phyloP scores from a whole-genome alignment of 2,113 vertebrate genomes.

The Scolopax mira region DNA sequence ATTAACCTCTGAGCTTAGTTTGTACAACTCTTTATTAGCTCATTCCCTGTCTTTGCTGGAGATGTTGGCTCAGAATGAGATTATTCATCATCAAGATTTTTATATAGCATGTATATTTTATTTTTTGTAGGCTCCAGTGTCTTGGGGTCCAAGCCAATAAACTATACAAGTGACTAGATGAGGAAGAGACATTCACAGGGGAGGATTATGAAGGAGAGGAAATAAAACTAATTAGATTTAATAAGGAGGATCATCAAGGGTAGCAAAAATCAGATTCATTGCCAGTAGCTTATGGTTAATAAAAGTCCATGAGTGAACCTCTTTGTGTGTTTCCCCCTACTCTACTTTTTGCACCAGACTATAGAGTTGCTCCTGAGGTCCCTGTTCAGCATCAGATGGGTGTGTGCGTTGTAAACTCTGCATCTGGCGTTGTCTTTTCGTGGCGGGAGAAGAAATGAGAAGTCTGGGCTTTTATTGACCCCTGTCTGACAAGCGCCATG shows the following conservation, averaged over 20 bases:
- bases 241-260: background rate
- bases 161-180: background rate
- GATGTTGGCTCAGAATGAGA: background rate
- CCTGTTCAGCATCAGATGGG: background rate
- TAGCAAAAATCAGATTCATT: background rate
- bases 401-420: background rate
- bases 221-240: background rate
- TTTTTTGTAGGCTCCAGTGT: background rate
- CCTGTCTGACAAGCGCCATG: background rate
- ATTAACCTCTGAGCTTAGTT: background rate
- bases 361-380: background rate
- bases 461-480: background rate
- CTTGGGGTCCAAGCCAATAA: background rate
- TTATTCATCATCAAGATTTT: background rate
- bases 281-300: background rate
- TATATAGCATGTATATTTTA: background rate
- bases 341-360: background rate
- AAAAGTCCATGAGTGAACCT: background rate
- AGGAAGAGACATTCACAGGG: background rate
- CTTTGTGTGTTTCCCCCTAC: background rate
- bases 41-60: background rate
- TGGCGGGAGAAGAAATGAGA: background rate
- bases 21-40: background rate
- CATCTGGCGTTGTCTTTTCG: background rate
- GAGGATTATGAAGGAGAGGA: background rate